A percentile compares a stretch with the other conserved stretches of the same genome.
Conservation (phyloP, 2,797 vertebrate species). For the Periparus ater region DNA sequence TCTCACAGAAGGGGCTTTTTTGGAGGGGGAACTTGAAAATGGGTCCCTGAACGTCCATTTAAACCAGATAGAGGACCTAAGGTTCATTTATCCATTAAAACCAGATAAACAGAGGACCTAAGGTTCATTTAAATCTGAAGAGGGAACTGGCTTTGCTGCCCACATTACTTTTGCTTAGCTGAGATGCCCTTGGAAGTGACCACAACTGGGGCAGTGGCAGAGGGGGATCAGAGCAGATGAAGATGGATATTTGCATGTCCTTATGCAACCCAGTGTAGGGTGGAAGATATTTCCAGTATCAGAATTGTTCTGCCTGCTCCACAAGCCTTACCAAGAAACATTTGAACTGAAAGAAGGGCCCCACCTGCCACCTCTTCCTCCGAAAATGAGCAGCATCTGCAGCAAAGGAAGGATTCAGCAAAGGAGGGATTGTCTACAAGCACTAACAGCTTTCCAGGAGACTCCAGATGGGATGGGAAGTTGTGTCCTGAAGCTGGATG, state of each 20-base stretch:
- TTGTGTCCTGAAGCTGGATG: background rate
- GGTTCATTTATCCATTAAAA: background rate
- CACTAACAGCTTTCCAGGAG: background rate
- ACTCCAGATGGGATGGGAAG: too few species aligned
- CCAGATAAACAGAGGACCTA: background rate
- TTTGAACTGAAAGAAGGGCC: background rate
- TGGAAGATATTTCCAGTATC: background rate
- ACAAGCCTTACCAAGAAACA: background rate
- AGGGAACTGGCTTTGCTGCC: background rate
- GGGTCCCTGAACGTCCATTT: background rate
- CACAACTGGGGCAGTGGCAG: accelerated
- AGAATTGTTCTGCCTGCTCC: background rate
- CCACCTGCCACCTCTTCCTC: background rate
- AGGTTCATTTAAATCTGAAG: background rate
- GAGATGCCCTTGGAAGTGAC: background rate
- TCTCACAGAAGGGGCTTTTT: background rate
- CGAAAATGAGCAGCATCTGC: background rate
- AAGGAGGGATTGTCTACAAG: accelerated
- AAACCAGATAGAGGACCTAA: background rate
- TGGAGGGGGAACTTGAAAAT: background rate
- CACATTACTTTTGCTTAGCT: background rate
- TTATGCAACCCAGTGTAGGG: background rate
- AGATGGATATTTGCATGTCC: background rate
- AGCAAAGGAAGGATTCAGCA: background rate
- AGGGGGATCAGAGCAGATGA: background rate